A percentile compares a stretch with the other conserved stretches of the same genome.
phyloP scores from a whole-genome alignment of 1,140 invertebrate species.

The Steinernema feltiae region DNA sequence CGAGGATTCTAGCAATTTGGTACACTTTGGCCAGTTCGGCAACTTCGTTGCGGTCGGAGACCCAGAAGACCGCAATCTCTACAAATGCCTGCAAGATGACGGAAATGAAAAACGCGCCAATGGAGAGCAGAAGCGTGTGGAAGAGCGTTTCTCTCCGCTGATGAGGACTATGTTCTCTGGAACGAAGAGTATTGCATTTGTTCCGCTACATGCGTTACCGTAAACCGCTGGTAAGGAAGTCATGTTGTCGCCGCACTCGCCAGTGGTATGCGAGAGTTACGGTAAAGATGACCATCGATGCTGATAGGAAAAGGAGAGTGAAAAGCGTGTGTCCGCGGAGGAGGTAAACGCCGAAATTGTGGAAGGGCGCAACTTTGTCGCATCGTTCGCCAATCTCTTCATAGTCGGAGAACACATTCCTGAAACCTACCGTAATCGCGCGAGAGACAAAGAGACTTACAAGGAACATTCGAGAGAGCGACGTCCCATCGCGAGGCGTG shows the following conservation, averaged over 20 bases:
- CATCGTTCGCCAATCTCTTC: conserved; percentile 48
- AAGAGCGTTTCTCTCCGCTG: conserved; percentile 52
- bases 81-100: conserved; percentile 52
- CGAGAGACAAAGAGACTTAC: background rate
- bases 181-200: conserved; percentile 14
- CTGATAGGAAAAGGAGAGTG: conserved; percentile 49
- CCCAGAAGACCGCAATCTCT: conserved; percentile 57
- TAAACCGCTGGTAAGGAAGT: conserved; percentile 36
- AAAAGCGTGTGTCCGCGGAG: conserved; percentile 54
- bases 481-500: conserved; percentile 30
- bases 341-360: conserved; percentile 53
- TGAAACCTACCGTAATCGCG: conserved; percentile 18
- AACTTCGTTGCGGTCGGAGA: conserved; percentile 45
- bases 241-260: conserved; percentile 47
- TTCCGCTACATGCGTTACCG: background rate
- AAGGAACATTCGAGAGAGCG: conserved; percentile 12
- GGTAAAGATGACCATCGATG: conserved; percentile 51
- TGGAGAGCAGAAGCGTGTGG: conserved; percentile 52
- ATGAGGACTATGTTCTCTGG: conserved; percentile 51
- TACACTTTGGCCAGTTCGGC: conserved; percentile 19
- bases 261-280: conserved; percentile 52
- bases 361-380: conserved; percentile 50
- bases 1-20: conserved; percentile 43
- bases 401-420: conserved; percentile 44
- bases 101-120: conserved; percentile 55